Evolutionary conservation across 2,888 invertebrate genomes (phyloP), one percentile per base, ranked within the genome.

Genomic region (Platypus cylindrus): DNA sequence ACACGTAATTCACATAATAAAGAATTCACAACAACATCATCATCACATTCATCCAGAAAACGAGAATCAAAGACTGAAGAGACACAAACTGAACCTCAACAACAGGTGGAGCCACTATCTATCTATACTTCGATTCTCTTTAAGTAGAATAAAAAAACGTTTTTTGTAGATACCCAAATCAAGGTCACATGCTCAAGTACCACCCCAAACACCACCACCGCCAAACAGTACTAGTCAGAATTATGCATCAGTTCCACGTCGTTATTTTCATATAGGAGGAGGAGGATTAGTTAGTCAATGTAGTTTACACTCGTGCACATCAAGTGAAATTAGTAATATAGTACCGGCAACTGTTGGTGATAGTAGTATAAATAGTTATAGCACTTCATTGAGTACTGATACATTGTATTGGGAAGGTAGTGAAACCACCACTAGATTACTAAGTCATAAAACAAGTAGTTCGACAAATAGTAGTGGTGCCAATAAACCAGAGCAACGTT

Each of bases 341-440:
- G 70, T 67, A 1, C 71, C 65, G 2, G 67, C 66, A 2, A 61
- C 60, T 2, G 52, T 65, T 1, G 72, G 71, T 30, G 81, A 78
- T 24, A 80, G 78, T 49, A 80, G 82, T 23, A 78, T 75, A 4
- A 76, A 77, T 1, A 84, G 84, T 27, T 86, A 86, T 53, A 83
- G 83, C 14, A 86, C 85, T 9, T 86, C 85, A 0, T 64, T 86
- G 9, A 87, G 86, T 54, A 86, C 84, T 5, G 87, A 87, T 49
- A 86, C 86, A 2, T 66, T 87, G 1, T 86, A 84, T 54, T 86
- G 86, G 83, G 85, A 86, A 37, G 60, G 60, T 23, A 59, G 60
- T 33, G 60, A 62, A 42, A 52, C 50, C 30, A 54, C 60, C 18
- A 56, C 59, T 13, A 59, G 63, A 34, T 50, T 71, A 63, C 34